Conservation (phyloP, 2,888 invertebrate genomes). For the Calameuta pallipes region DNA sequence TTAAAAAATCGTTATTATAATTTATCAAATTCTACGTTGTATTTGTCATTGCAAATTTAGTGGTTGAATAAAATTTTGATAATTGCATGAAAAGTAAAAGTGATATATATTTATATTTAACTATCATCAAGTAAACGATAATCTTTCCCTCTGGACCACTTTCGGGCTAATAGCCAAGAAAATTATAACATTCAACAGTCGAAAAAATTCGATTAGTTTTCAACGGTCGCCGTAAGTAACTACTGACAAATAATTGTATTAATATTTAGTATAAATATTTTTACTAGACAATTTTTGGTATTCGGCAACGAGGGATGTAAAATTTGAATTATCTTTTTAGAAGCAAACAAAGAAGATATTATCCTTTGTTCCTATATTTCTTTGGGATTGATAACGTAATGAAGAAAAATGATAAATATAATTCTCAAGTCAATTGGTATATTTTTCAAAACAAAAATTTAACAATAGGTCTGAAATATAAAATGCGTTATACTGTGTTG, state of each 20-base stretch:
- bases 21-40: not conserved
- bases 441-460: not conserved
- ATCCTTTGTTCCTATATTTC: not conserved
- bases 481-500: not conserved
- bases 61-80: not conserved
- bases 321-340: too few species aligned
- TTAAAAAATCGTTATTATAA: conserved; percentile 10
- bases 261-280: not conserved
- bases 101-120: not conserved
- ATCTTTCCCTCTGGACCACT: not conserved
- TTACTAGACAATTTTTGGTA: not conserved
- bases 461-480: not conserved
- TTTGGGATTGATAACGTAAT: not conserved
- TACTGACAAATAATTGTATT: not conserved
- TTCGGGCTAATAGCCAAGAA: not conserved
- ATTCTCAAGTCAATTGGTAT: not conserved
- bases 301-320: not conserved
- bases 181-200: not conserved
- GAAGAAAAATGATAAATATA: not conserved
- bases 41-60: not conserved
- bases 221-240: not conserved
- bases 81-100: not conserved
- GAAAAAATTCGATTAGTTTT: too few species aligned
- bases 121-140: not conserved
- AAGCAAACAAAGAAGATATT: not conserved